These are phyloP conservation scores for Nyctalus aviator DNA, from an alignment of 2,797 vertebrate species.

Conservation along the genomic window DNA sequence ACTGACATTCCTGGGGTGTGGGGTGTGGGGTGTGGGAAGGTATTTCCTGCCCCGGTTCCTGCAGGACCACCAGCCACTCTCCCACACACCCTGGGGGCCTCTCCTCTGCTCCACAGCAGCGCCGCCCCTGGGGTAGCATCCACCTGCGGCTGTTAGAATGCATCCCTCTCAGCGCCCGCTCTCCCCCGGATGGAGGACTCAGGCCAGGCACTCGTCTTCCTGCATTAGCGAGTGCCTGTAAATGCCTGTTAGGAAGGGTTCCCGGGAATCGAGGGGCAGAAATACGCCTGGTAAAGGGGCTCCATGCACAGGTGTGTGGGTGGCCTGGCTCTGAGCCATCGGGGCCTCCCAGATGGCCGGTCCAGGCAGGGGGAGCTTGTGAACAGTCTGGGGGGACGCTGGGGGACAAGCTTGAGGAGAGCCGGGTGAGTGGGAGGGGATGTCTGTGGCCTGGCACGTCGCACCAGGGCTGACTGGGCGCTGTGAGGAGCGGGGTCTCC, in stretches of 20 bases:
- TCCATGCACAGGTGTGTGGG: too few relatives aligned
- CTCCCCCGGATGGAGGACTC: background rate
- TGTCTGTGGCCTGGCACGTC: background rate
- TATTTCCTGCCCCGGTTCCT: background rate
- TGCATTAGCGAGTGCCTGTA: background rate
- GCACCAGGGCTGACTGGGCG: background rate
- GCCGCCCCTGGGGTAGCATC: background rate
- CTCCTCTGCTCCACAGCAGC: background rate
- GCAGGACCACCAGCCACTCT: accelerated
- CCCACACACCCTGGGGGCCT: background rate
- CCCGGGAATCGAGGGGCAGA: background rate
- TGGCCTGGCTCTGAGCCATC: background rate
- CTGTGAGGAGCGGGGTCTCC: background rate
- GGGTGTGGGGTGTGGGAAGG: background rate
- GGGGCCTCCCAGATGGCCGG: background rate
- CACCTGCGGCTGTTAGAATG: background rate
- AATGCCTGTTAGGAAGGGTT: background rate
- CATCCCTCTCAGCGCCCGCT: background rate
- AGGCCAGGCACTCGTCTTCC: background rate
- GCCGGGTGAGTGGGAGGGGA: accelerated
- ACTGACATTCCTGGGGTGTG: background rate
- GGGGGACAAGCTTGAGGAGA: background rate
- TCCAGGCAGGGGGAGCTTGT: background rate
- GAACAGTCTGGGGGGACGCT: background rate
- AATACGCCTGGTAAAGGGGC: background rate